These are phyloP conservation scores for Betta splendens DNA, from an alignment of 2,797 vertebrate species.

Conservation along the genomic window DNA sequence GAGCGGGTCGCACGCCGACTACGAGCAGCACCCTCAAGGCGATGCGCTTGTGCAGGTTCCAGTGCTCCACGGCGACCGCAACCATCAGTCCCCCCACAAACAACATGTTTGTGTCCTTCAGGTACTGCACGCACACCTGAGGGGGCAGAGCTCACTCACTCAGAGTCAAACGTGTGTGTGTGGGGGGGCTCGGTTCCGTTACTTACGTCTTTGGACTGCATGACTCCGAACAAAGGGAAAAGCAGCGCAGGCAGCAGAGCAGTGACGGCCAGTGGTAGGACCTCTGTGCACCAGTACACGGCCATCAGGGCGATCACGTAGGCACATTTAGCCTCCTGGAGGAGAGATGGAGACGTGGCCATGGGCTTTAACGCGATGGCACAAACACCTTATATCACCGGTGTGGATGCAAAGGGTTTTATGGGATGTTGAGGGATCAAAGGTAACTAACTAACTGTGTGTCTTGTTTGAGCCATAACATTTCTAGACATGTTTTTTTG, in stretches of 20 bases:
- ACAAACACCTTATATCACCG: background rate
- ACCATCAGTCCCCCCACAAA: conserved; percentile 94
- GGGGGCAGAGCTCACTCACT: conserved; percentile 9
- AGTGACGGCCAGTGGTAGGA: conserved; percentile 91
- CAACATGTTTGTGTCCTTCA: conserved; percentile 94
- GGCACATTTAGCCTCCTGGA: conserved; percentile 90
- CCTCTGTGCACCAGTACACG: conserved; percentile 95
- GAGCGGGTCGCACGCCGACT: conserved; percentile 90
- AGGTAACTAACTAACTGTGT: conserved; percentile 34
- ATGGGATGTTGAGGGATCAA: conserved; percentile 29
- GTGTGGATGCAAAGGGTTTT: conserved; percentile 12
- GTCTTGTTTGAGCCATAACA: too few relatives aligned
- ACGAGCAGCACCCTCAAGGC: conserved; percentile 89
- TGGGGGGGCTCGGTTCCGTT: background rate
- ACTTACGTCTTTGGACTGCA: conserved; percentile 89
- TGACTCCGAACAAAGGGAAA: conserved; percentile 91
- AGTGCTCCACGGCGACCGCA: conserved; percentile 92
- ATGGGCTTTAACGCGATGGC: too few relatives aligned
- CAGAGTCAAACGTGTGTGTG: background rate
- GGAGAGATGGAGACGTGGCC: background rate
- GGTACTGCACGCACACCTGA: conserved; percentile 95
- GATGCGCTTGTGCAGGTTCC: conserved; percentile 97
- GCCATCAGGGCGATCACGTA: conserved; percentile 95
- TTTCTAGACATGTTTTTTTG: too few relatives aligned
- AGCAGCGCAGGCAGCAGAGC: conserved; percentile 90